These are phyloP conservation scores for Xestia c-nigrum DNA, from an alignment of 2,888 invertebrate genomes.

Conservation along the genomic window DNA sequence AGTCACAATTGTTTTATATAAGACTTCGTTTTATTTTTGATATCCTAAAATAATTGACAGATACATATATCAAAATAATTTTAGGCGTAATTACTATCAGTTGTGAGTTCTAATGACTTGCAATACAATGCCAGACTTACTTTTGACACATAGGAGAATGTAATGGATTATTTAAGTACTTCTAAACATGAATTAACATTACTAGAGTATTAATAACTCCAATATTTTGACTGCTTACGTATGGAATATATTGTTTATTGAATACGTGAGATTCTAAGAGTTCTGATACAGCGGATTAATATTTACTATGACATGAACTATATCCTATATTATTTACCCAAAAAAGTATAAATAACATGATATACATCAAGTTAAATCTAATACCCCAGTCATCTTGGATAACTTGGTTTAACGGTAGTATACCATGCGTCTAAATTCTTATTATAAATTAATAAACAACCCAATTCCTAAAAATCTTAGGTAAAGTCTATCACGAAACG, in stretches of 20 bases:
- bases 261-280: not conserved
- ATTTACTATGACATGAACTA: not conserved
- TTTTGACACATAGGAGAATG: not conserved
- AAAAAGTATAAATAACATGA: not conserved
- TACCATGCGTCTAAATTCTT: constrained; percentile 1
- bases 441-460: not conserved
- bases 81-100: not conserved
- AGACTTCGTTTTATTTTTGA: not conserved
- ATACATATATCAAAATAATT: not conserved
- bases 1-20: constrained; percentile 7
- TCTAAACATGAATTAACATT: not conserved
- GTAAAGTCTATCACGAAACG: constrained; percentile 31
- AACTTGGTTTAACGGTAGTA: constrained; percentile 1
- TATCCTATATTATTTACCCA: not conserved
- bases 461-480: constrained; percentile 17
- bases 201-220: too few species aligned
- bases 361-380: constrained; percentile 6
- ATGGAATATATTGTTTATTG: not conserved
- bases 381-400: constrained; percentile 10
- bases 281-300: not conserved
- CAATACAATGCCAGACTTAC: not conserved
- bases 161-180: not conserved
- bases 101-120: not conserved
- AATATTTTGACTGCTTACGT: not conserved
- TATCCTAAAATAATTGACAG: not conserved